phyloP scores from a whole-genome alignment of 2,113 vertebrate genomes.

The Oncorhynchus mykiss region DNA sequence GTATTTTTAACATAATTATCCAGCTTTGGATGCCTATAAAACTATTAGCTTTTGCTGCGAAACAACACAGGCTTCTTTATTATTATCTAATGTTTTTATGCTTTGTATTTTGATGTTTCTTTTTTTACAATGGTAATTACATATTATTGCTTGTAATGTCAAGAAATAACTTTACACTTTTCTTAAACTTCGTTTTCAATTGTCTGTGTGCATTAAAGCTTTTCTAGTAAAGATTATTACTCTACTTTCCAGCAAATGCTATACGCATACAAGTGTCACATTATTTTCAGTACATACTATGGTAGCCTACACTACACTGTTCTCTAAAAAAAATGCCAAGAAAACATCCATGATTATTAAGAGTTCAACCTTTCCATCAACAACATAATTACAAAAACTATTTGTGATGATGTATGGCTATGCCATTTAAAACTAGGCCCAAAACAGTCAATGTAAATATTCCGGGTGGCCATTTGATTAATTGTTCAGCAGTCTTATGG shows the following conservation, averaged over 20 bases:
- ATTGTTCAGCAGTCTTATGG: no score
- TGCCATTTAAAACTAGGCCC: no score
- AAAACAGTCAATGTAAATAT: no score
- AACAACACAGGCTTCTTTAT: conserved; percentile 37
- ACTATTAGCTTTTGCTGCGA: conserved; percentile 27
- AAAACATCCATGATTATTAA: no score
- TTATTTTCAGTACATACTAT: no score
- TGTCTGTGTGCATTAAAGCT: conserved; percentile 43
- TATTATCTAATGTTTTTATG: conserved; percentile 38
- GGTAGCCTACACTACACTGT: conserved; percentile 8
- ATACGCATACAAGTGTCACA: background rate
- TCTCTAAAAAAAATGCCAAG: conserved; percentile 1
- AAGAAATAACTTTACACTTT: conserved; percentile 31
- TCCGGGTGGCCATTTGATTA: no score
- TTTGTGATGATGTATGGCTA: no score
- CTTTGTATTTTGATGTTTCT: conserved; percentile 43
- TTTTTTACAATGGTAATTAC: conserved; percentile 12
- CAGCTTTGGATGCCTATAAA: conserved; percentile 41
- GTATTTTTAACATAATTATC: conserved; percentile 11
- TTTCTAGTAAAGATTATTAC: conserved; percentile 7
- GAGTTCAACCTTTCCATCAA: no score
- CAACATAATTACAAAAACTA: no score
- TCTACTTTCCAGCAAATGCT: background rate
- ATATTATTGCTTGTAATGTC: conserved; percentile 16
- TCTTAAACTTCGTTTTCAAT: conserved; percentile 32